Conservation (phyloP, 2,888 invertebrate genomes). For the Drosophila testacea region DNA sequence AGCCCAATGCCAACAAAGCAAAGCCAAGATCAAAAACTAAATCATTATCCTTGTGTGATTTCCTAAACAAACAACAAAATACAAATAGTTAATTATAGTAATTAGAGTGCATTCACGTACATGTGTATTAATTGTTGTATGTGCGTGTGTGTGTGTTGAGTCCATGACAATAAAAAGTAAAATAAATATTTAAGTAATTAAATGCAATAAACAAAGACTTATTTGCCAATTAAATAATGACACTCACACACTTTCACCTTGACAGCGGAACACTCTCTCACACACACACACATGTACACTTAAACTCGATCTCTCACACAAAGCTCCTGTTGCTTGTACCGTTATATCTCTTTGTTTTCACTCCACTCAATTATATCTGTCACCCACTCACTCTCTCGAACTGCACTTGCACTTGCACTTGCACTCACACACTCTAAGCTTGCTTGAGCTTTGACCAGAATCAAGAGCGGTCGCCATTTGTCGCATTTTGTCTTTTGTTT, state of each 20-base stretch:
- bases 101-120: conserved; percentile 25
- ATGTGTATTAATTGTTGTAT: conserved; percentile 41
- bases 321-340: conserved; percentile 31
- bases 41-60: conserved; percentile 73
- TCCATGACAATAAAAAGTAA: conserved; percentile 55
- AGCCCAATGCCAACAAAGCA: conserved; percentile 39
- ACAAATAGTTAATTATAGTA: conserved; percentile 9
- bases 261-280: conserved; percentile 1
- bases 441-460: conserved; percentile 22
- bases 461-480: conserved; percentile 22
- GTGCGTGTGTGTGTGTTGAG: conserved; percentile 31
- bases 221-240: conserved; percentile 36
- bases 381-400: background rate
- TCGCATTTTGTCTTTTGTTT: conserved; percentile 45
- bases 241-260: conserved; percentile 11
- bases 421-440: conserved; percentile 11
- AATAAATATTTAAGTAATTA: conserved; percentile 49
- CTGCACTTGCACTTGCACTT: conserved; percentile 4
- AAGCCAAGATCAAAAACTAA: conserved; percentile 50
- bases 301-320: conserved; percentile 1
- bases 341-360: conserved; percentile 19
- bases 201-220: conserved; percentile 37
- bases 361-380: conserved; percentile 11
- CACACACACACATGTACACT: background rate
- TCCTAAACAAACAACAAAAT: conserved; percentile 39